Percentiles rank a stretch among this genome's conserved stretches.
Conservation (phyloP, 2,113 vertebrate species). For the Argyrosomus japonicus region DNA sequence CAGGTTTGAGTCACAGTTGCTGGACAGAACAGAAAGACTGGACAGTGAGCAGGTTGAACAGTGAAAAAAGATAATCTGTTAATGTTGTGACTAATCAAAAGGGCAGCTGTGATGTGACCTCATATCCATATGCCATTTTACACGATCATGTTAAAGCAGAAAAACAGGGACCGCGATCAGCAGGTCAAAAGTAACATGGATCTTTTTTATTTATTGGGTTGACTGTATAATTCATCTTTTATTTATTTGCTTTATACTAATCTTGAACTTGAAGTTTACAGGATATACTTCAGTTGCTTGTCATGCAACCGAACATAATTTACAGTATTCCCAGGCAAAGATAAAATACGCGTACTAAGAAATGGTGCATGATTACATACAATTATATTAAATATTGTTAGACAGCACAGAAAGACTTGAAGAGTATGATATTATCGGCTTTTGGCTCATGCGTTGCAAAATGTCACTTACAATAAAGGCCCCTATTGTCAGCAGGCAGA, state of each 20-base stretch:
- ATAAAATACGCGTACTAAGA: neutral
- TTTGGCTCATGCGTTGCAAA: conserved; percentile 42
- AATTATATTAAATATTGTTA: conserved; percentile 44
- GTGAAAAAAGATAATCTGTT: conserved; percentile 35
- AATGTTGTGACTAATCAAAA: conserved; percentile 64
- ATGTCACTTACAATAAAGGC: conserved; percentile 56
- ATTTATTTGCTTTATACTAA: neutral
- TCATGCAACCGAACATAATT: neutral
- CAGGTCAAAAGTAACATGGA: neutral
- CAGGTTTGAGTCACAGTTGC: conserved; percentile 76
- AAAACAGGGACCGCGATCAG: neutral
- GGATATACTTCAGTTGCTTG: too few species aligned
- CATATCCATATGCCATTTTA: conserved; percentile 57
- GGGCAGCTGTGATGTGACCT: conserved; percentile 60
- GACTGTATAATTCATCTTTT: conserved; percentile 5
- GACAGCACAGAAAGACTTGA: conserved; percentile 36
- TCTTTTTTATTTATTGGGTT: neutral
- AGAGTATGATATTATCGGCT: conserved; percentile 36
- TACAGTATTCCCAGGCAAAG: neutral
- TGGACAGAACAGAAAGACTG: conserved; percentile 68
- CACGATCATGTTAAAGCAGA: conserved; percentile 12
- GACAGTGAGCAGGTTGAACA: conserved; percentile 33
- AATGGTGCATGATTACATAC: neutral
- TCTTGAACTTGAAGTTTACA: neutral
- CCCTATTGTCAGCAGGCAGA: conserved; percentile 31